A percentile compares a stretch with the other conserved stretches of the same genome.
These are phyloP conservation scores for Elegia similella DNA, from an alignment of 2,888 invertebrate species.

Conservation along the genomic window DNA sequence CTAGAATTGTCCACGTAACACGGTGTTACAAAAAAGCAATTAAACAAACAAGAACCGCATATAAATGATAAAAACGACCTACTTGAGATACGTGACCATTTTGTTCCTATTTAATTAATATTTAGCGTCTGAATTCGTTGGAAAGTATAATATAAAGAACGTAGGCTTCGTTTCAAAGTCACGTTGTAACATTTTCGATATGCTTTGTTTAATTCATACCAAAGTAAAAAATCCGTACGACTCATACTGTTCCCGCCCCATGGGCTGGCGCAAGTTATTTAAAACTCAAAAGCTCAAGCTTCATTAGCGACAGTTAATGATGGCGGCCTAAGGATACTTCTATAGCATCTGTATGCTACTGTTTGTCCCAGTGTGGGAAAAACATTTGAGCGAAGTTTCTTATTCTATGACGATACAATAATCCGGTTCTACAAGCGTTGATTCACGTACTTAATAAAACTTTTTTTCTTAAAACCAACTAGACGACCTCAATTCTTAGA, in stretches of 20 bases:
- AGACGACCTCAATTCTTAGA: neutral
- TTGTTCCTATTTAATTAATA: neutral
- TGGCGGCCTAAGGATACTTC: constrained; percentile 62
- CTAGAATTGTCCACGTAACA: constrained; percentile 57
- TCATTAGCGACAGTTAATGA: constrained; percentile 80
- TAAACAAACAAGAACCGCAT: constrained; percentile 40
- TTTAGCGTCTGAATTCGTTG: neutral
- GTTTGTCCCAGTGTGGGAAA: constrained; percentile 43
- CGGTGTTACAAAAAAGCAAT: constrained; percentile 45
- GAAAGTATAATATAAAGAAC: neutral
- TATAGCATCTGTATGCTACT: constrained; percentile 55
- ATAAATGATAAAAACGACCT: constrained; percentile 38
- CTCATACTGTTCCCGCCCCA: constrained; percentile 58
- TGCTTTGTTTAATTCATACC: constrained; percentile 66
- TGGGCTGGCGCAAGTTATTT: constrained; percentile 67
- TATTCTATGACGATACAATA: neutral
- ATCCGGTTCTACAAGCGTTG: constrained; percentile 12
- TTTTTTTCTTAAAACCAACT: neutral
- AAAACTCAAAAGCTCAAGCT: constrained; percentile 75
- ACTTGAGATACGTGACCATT: constrained; percentile 18
- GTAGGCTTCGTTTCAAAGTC: constrained; percentile 51
- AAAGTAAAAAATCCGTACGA: constrained; percentile 64
- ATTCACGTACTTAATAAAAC: constrained; percentile 4
- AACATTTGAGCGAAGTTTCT: constrained; percentile 22
- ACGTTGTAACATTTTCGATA: constrained; percentile 57